phyloP scores from a whole-genome alignment of 1,140 invertebrate genomes.

The Vollenhovia emeryi region DNA sequence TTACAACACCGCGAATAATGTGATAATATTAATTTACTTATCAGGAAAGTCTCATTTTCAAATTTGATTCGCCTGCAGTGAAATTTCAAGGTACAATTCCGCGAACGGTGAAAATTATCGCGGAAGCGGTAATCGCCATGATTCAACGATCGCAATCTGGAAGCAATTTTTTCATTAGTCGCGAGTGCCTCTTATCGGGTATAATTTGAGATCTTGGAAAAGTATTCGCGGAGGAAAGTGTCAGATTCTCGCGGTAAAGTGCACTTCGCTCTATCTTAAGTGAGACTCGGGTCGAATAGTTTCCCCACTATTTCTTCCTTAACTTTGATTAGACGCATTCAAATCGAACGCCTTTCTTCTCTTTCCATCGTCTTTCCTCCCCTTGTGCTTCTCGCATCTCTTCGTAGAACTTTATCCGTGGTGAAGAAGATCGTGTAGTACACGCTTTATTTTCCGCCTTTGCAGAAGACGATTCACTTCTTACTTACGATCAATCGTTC shows the following conservation, averaged over 20 bases:
- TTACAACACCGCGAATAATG: background rate
- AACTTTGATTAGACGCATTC: constrained; percentile 52
- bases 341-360: constrained; percentile 26
- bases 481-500: background rate
- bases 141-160: constrained; percentile 27
- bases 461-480: background rate
- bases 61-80: constrained; percentile 19
- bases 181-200: constrained; percentile 48
- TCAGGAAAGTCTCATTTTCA: background rate
- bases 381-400: background rate
- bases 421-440: background rate
- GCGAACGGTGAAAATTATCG: constrained; percentile 1
- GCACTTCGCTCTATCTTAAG: constrained; percentile 48
- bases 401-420: background rate
- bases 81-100: background rate
- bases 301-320: constrained; percentile 26
- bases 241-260: constrained; percentile 42
- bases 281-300: constrained; percentile 19
- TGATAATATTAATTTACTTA: constrained; percentile 2
- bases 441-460: background rate
- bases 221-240: constrained; percentile 28
- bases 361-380: background rate
- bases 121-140: constrained; percentile 14
- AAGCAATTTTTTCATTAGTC: constrained; percentile 55
- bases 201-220: constrained; percentile 39